Evolutionary conservation across 2,113 vertebrate species (phyloP).

Genomic region (Lethenteron reissneri): DNA sequence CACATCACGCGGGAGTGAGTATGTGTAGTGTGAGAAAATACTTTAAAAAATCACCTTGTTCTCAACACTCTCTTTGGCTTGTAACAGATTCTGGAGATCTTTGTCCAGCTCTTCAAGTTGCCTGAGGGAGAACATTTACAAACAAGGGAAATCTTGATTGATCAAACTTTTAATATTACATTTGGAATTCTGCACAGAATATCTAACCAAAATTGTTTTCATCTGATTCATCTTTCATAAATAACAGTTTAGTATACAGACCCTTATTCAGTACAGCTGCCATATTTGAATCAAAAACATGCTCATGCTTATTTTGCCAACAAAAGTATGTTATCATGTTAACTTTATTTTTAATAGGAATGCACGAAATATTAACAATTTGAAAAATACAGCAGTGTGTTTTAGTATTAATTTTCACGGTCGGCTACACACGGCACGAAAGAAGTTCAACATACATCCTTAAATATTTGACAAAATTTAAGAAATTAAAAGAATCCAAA

Average conservation of each 20-base stretch:
- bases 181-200: constrained; percentile 1
- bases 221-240: not conserved
- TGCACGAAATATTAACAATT: too few relatives aligned
- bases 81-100: constrained; percentile 76
- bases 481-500: too few relatives aligned
- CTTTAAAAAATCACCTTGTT: constrained; percentile 50
- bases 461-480: too few relatives aligned
- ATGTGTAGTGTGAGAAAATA: not conserved
- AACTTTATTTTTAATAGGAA: too few relatives aligned
- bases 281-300: too few relatives aligned
- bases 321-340: too few relatives aligned
- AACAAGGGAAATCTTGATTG: not conserved
- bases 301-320: too few relatives aligned
- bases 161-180: not conserved
- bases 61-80: constrained; percentile 85
- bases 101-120: constrained; percentile 79
- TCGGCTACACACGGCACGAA: too few relatives aligned
- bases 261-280: too few relatives aligned
- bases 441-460: too few relatives aligned
- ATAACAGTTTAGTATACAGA: not conserved
- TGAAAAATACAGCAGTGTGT: too few relatives aligned
- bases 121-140: constrained; percentile 22
- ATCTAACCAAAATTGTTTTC: not conserved
- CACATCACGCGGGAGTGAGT: not conserved
- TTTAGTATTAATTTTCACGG: too few relatives aligned